These are phyloP conservation scores for Dreissena rostriformis DNA, from an alignment of 1,140 invertebrate species.

Conservation along the genomic window DNA sequence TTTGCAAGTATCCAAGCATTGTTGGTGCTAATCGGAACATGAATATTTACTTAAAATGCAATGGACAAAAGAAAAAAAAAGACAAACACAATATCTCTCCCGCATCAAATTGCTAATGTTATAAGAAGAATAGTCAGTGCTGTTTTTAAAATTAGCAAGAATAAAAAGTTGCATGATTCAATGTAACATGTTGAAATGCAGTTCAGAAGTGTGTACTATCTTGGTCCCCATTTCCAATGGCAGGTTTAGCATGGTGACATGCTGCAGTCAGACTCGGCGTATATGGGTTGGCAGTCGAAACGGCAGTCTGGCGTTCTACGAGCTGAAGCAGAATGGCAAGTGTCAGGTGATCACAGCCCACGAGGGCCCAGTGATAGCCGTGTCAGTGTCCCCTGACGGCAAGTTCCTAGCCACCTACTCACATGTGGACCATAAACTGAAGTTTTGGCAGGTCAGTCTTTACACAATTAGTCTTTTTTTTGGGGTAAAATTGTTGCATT, in stretches of 20 bases:
- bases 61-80: no score
- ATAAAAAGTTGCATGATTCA: no score
- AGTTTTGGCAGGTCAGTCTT: slow-evolving; percentile 97
- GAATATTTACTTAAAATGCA: no score
- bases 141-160: no score
- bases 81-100: no score
- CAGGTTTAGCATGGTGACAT: slow-evolving; percentile 87
- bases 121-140: no score
- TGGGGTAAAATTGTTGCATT: no score
- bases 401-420: slow-evolving; percentile 98
- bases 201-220: not conserved
- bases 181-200: no score
- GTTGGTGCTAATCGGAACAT: no score
- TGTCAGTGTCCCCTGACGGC: slow-evolving; percentile 98
- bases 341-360: slow-evolving; percentile 95
- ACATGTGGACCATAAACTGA: slow-evolving; percentile 96
- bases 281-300: slow-evolving; percentile 97
- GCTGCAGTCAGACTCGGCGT: slow-evolving; percentile 94
- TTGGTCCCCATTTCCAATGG: not conserved
- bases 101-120: no score
- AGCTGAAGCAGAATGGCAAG: slow-evolving; percentile 95
- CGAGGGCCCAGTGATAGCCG: slow-evolving; percentile 91
- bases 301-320: slow-evolving; percentile 96
- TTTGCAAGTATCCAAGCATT: no score
- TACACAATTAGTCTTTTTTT: no score